These are phyloP conservation scores for Stegophylla sp. DNA, from an alignment of 2,888 invertebrate genomes.

Conservation along the genomic window DNA sequence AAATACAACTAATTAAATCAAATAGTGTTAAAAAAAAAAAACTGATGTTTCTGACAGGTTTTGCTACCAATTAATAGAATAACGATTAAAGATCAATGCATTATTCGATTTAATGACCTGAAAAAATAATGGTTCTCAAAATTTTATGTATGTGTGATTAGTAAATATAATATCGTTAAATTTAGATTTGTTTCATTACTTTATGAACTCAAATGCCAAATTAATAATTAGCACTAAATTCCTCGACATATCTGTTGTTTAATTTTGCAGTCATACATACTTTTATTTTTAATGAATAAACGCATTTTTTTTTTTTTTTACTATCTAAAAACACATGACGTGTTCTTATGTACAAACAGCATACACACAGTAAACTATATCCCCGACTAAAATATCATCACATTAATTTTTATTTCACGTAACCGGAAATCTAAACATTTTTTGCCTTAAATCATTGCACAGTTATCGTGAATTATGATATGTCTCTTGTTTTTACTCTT, in stretches of 20 bases:
- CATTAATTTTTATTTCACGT: neutral
- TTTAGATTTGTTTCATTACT: no score
- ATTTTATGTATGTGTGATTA: neutral
- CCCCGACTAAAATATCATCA: neutral
- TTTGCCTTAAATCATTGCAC: neutral
- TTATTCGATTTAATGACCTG: neutral
- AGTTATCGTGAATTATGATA: neutral
- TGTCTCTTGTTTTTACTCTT: neutral
- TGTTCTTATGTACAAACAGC: no score
- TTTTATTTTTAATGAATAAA: no score
- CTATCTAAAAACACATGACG: no score
- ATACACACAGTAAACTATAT: neutral
- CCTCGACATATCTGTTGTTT: no score
- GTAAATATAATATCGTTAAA: no score
- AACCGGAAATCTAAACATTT: neutral
- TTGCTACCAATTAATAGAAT: neutral
- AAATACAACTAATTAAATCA: neutral
- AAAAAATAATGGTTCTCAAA: neutral
- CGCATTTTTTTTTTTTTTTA: no score
- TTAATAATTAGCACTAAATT: no score
- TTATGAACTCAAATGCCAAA: no score
- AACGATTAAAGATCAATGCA: neutral
- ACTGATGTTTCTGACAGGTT: neutral
- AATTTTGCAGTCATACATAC: no score
- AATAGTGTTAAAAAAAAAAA: neutral